A percentile compares a stretch with the other conserved stretches of the same genome.
Evolutionary conservation across 30 jellyfish, hydroid and myxozoan genomes (phyloP).

Genomic region (Rhopilema esculentum): DNA sequence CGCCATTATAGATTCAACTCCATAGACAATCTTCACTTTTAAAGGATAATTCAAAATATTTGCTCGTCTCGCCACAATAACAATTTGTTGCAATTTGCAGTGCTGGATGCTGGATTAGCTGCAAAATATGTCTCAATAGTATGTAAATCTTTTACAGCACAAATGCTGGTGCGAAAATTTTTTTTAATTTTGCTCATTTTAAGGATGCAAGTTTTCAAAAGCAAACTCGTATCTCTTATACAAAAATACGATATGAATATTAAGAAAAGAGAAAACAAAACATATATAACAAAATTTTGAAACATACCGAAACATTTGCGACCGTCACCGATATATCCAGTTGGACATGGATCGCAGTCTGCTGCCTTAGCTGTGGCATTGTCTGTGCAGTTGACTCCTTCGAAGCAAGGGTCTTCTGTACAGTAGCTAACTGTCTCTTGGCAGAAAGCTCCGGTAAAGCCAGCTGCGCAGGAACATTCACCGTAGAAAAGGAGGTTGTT

Average conservation of each 20-base stretch:
- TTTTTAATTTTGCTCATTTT: too few relatives aligned
- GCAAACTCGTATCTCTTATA: too few relatives aligned
- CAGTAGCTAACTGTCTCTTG: slow-evolving; percentile 41
- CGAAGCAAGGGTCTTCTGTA: slow-evolving; percentile 59
- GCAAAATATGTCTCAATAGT: too few relatives aligned
- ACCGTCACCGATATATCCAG: slow-evolving; percentile 72
- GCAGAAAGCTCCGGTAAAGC: slow-evolving; percentile 66
- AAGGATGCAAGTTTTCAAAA: too few relatives aligned
- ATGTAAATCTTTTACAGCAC: too few relatives aligned
- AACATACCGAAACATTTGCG: slow-evolving; percentile 70
- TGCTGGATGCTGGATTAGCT: too few relatives aligned
- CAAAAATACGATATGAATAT: slow-evolving; percentile 10
- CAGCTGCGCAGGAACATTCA: slow-evolving; percentile 57
- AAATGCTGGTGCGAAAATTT: too few relatives aligned
- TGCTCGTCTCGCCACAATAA: neutral
- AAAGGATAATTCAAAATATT: too few relatives aligned
- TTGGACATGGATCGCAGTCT: slow-evolving; percentile 73
- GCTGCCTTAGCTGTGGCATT: slow-evolving; percentile 17
- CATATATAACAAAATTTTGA: neutral
- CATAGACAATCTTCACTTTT: too few relatives aligned
- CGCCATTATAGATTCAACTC: too few relatives aligned
- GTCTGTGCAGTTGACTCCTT: slow-evolving; percentile 64
- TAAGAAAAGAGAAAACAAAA: neutral
- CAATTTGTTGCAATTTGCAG: too few relatives aligned
- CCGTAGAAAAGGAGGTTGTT: slow-evolving; percentile 27